Evolutionary conservation across 2,888 invertebrate species (phyloP).

Genomic region (Anodontia alba): DNA sequence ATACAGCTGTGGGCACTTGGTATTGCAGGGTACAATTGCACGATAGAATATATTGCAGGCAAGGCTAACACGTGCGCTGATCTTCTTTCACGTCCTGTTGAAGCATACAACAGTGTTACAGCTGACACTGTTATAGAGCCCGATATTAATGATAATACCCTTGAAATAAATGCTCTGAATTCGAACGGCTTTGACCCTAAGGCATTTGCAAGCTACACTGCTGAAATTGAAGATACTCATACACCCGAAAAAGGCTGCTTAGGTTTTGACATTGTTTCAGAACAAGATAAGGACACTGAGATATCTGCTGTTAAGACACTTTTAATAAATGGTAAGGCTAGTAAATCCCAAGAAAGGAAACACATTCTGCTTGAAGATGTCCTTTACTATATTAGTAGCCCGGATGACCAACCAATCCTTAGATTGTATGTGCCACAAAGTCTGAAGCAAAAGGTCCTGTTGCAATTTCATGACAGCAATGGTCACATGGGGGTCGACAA

Average conservation of each 20-base stretch:
- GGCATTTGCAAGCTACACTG: not conserved
- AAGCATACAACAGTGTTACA: not conserved
- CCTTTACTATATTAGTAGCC: constrained; percentile 29
- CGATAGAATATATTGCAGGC: constrained; percentile 41
- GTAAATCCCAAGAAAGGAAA: not conserved
- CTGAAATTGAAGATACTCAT: not conserved
- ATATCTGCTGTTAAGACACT: not conserved
- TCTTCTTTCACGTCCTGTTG: constrained; percentile 22
- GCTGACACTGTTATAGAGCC: not conserved
- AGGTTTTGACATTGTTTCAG: constrained; percentile 1
- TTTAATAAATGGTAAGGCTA: constrained; percentile 7
- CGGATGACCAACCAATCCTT: constrained; percentile 25
- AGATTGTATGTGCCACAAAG: constrained; percentile 15
- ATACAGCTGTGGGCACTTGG: constrained; percentile 47
- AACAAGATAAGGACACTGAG: constrained; percentile 2
- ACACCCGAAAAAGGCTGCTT: not conserved
- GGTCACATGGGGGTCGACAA: not conserved
- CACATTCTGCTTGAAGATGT: not conserved
- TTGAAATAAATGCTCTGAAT: constrained; percentile 24
- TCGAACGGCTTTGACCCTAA: constrained; percentile 29
- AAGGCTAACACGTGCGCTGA: constrained; percentile 35
- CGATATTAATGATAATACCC: constrained; percentile 31
- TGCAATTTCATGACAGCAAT: constrained; percentile 9
- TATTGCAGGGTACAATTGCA: constrained; percentile 42
- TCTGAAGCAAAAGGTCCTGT: not conserved